Evolutionary conservation across 2,888 invertebrate genomes (phyloP), one percentile per base, ranked within the genome.

Genomic region (Leucophenga maculata): DNA sequence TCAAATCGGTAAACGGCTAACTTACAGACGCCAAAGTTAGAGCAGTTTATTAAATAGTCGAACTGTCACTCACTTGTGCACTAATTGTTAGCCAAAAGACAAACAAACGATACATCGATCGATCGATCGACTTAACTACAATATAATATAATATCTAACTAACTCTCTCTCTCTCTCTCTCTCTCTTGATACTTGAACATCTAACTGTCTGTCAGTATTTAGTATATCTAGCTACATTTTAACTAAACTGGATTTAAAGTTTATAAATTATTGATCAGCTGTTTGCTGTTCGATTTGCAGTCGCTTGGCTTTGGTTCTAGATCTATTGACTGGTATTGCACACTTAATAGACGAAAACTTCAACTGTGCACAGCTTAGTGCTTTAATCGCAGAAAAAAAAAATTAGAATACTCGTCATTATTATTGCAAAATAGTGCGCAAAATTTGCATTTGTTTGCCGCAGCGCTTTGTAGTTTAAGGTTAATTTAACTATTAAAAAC

Each of bases 11-110:
- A 65, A 1, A 26, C 26, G 26, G 14, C 14, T 26, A 66, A 66
- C 32, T 57, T 57, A 57, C 55, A 74, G 71, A n/a, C n/a, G 16
- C 50, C 50, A 50, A 50, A 50, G 50, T 50, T n/a, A 50, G 57
- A 26, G 18, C 26, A 20, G 32, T 16, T 60, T n/a, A 1, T 3
- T 39, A 32, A 6, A 11, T 31, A 26, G 39, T 60, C 39, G 39
- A 39, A 39, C 50, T 50, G 50, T 50, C 50, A 50, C 16, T 50
- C 50, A 54, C 54, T 18, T 32, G 65, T 18, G 44, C 60, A 62
- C 46, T 64, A 64, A 64, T 64, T 64, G 62, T 64, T 39, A 60
- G 60, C 39, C 60, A 60, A 60, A 60, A 16, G 18, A n/a, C 14
- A 52, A 16, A 11, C 4, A 55, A 55, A 18, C 18, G 13, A 55